Conservation (phyloP, 2,888 invertebrate genomes). For the Helobdella robusta region DNA sequence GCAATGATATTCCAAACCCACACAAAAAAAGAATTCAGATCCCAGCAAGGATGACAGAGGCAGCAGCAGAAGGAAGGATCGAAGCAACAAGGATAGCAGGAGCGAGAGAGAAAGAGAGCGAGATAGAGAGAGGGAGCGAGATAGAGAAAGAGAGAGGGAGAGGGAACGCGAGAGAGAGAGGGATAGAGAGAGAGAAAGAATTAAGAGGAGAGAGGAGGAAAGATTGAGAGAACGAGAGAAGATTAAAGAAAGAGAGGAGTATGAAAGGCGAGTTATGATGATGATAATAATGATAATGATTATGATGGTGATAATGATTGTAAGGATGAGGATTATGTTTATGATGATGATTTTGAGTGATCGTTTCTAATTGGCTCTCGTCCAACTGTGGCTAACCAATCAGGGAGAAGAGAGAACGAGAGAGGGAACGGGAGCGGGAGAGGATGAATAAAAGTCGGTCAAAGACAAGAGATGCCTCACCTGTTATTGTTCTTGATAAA, state of each 20-base stretch:
- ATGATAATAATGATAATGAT: too few relatives aligned
- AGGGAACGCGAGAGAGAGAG: slow-evolving; percentile 31
- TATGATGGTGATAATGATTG: too few relatives aligned
- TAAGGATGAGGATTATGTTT: too few relatives aligned
- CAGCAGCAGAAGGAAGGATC: slow-evolving; percentile 35
- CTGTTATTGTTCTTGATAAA: background rate
- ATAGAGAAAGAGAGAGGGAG: slow-evolving; percentile 27
- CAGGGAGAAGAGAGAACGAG: slow-evolving; percentile 46
- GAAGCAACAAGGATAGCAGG: slow-evolving; percentile 29
- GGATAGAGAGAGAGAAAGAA: slow-evolving; percentile 35
- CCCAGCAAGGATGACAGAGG: background rate
- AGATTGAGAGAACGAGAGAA: slow-evolving; percentile 23
- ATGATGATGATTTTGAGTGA: too few relatives aligned
- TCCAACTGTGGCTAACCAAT: too few relatives aligned
- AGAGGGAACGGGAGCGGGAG: slow-evolving; percentile 44
- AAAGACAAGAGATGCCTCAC: slow-evolving; percentile 26
- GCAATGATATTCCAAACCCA: too few relatives aligned
- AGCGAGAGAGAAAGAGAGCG: slow-evolving; percentile 39
- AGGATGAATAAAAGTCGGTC: slow-evolving; percentile 34
- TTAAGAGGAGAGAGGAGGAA: slow-evolving; percentile 14
- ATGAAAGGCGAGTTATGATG: too few relatives aligned
- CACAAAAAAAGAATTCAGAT: slow-evolving; percentile 17
- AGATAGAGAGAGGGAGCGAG: slow-evolving; percentile 31
- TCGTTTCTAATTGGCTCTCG: too few relatives aligned
- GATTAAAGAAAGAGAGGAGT: slow-evolving; percentile 25